phyloP scores from a whole-genome alignment of 2,113 vertebrate genomes.

The Xiphophorus couchianus region DNA sequence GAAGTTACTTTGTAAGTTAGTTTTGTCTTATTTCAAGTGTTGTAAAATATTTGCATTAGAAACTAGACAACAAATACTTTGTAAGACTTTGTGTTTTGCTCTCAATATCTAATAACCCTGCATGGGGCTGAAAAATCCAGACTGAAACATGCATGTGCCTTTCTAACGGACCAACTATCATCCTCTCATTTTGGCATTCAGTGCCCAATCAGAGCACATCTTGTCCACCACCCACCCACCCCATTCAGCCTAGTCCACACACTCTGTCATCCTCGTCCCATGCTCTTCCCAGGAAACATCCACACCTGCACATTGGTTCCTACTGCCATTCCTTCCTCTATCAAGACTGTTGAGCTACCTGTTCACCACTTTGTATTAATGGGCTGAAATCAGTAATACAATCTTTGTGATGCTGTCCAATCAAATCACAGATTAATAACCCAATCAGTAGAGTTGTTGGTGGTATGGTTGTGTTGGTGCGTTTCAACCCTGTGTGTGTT shows the following conservation, averaged over 20 bases:
- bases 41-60: too few species aligned
- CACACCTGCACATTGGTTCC: constrained; percentile 73
- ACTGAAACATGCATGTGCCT: constrained; percentile 51
- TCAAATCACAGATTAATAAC: too few species aligned
- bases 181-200: constrained; percentile 46
- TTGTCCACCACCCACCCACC: constrained; percentile 61
- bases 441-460: constrained; percentile 2
- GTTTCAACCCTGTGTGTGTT: constrained; percentile 57
- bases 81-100: too few species aligned
- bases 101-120: constrained; percentile 30
- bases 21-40: too few species aligned
- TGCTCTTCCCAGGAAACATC: constrained; percentile 79
- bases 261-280: constrained; percentile 58
- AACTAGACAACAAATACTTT: too few species aligned
- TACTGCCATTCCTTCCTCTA: constrained; percentile 35
- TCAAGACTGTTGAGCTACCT: constrained; percentile 62
- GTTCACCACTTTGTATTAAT: constrained; percentile 50
- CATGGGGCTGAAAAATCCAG: constrained; percentile 44
- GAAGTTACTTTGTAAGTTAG: too few species aligned
- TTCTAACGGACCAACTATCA: constrained; percentile 1
- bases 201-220: constrained; percentile 74
- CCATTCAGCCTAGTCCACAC: constrained; percentile 57
- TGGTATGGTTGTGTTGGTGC: constrained; percentile 56
- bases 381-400: constrained; percentile 52
- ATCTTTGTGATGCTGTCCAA: constrained; percentile 38